These are phyloP conservation scores for Xestia sexstrigata DNA, from an alignment of 2,888 invertebrate genomes.

Conservation along the genomic window DNA sequence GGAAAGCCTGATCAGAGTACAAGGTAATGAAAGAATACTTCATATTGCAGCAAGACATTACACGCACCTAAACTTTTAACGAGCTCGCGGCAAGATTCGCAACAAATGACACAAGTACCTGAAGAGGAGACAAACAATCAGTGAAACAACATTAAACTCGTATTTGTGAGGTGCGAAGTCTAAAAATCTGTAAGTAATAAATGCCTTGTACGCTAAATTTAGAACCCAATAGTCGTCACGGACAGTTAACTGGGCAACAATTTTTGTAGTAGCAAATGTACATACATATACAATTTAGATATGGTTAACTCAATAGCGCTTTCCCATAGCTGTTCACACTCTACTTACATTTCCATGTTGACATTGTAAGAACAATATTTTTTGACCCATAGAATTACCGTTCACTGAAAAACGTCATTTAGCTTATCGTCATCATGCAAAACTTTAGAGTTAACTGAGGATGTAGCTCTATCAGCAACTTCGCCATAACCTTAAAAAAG, in stretches of 20 bases:
- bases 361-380: slow-evolving; percentile 41
- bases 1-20: neutral
- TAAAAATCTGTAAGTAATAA: slow-evolving; percentile 32
- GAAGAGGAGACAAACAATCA: slow-evolving; percentile 9
- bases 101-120: slow-evolving; percentile 10
- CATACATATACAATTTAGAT: neutral
- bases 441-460: neutral
- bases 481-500: neutral
- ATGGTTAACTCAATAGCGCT: slow-evolving; percentile 19
- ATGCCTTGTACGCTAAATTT: slow-evolving; percentile 50
- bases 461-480: neutral
- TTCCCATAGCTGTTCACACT: slow-evolving; percentile 25
- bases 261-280: slow-evolving; percentile 2
- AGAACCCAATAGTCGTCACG: slow-evolving; percentile 46
- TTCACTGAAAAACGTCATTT: slow-evolving; percentile 11
- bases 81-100: neutral
- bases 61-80: neutral
- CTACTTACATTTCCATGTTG: slow-evolving; percentile 31
- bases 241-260: slow-evolving; percentile 38
- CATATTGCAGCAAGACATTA: neutral
- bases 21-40: neutral
- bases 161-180: slow-evolving; percentile 33
- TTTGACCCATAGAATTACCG: slow-evolving; percentile 20
- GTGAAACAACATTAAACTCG: slow-evolving; percentile 14
- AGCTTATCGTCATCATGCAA: neutral